Evolutionary conservation across 2,113 vertebrate species (phyloP).

Genomic region (Paratilapia polleni): DNA sequence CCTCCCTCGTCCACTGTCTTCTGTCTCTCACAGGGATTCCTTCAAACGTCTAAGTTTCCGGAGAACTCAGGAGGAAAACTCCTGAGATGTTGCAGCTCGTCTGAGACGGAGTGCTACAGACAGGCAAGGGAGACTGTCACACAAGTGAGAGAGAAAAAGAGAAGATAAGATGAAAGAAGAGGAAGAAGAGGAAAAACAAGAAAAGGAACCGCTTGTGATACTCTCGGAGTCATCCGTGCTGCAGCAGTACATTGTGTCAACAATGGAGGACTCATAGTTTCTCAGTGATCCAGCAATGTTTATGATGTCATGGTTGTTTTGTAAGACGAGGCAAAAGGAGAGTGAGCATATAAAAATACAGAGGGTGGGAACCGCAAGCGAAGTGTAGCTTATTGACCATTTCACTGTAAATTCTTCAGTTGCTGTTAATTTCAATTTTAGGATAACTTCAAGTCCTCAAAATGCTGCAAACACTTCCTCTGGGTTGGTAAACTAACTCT

Average conservation of each 20-base stretch:
- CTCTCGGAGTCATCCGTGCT: conserved; percentile 1
- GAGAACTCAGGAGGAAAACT: conserved; percentile 79
- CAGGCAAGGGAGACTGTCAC: conserved; percentile 36
- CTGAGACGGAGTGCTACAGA: not conserved
- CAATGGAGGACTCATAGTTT: conserved; percentile 21
- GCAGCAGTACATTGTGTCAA: not conserved
- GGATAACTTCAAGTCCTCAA: conserved; percentile 53
- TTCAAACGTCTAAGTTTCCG: conserved; percentile 83
- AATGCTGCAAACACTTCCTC: conserved; percentile 68
- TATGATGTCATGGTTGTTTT: conserved; percentile 23
- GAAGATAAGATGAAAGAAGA: conserved; percentile 41
- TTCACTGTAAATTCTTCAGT: conserved; percentile 56
- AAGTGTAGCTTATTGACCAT: conserved; percentile 48
- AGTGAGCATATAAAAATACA: conserved; percentile 26
- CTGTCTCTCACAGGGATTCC: conserved; percentile 74
- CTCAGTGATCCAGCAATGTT: conserved; percentile 28
- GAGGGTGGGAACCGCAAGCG: conserved; percentile 9
- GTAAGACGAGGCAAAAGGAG: conserved; percentile 16
- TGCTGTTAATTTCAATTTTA: conserved; percentile 30
- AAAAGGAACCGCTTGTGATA: conserved; percentile 33
- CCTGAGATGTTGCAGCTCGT: conserved; percentile 64
- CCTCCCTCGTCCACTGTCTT: conserved; percentile 11
- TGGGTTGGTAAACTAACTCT: conserved; percentile 22
- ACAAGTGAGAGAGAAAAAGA: conserved; percentile 4
- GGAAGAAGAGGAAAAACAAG: not conserved